Conservation (phyloP, 2,888 invertebrate genomes). For the Zygogramma bicolorata region DNA sequence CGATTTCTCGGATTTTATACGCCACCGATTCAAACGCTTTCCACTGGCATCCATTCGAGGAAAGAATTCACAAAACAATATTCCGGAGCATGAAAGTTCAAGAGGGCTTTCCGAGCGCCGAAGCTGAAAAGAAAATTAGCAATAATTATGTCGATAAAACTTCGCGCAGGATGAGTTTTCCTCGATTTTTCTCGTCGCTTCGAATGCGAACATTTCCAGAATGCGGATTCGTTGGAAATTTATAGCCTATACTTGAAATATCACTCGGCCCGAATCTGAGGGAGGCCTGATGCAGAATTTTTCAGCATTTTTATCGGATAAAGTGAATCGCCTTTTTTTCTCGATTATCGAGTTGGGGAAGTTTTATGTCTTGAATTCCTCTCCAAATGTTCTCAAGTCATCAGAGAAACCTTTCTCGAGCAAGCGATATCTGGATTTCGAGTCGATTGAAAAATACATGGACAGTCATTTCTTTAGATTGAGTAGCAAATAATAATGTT, state of each 20-base stretch:
- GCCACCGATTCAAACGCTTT: neutral
- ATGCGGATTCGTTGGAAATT: constrained; percentile 26
- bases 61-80: constrained; percentile 9
- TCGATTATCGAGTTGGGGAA: neutral
- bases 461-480: too few species aligned
- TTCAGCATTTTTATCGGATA: neutral
- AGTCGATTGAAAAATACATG: too few species aligned
- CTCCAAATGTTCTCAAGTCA: neutral
- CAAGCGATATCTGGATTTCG: too few species aligned
- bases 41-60: neutral
- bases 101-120: constrained; percentile 5
- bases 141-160: constrained; percentile 44
- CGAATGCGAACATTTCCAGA: neutral
- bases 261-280: neutral
- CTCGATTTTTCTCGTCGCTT: constrained; percentile 15
- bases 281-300: constrained; percentile 8
- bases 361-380: neutral
- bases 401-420: too few species aligned
- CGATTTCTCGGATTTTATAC: neutral
- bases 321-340: neutral
- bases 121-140: constrained; percentile 39
- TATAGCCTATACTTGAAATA: constrained; percentile 23
- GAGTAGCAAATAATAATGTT: too few species aligned
- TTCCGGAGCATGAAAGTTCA: neutral
- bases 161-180: constrained; percentile 31